Conservation (phyloP, 2,888 invertebrate genomes). For the Noctua pronuba region DNA sequence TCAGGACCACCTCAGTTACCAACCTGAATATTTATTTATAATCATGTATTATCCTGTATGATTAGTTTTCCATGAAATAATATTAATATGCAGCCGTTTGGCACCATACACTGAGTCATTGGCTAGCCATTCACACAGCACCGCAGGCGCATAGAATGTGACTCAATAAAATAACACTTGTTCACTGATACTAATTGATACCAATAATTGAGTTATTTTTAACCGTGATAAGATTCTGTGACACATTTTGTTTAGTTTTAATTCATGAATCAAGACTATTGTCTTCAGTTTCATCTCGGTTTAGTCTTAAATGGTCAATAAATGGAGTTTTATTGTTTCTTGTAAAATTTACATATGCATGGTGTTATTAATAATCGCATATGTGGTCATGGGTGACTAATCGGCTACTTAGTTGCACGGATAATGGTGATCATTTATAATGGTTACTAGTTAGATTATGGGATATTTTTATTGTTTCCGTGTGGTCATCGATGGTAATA, state of each 20-base stretch:
- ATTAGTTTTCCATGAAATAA: conserved; percentile 73
- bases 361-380: conserved; percentile 27
- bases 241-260: conserved; percentile 47
- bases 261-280: conserved; percentile 37
- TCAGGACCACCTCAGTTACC: conserved; percentile 14
- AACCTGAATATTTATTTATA: conserved; percentile 32
- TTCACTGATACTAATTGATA: conserved; percentile 64
- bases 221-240: conserved; percentile 63
- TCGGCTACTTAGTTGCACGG: conserved; percentile 31
- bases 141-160: conserved; percentile 49
- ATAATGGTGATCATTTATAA: conserved; percentile 21
- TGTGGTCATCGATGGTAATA: conserved; percentile 27
- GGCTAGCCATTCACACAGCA: conserved; percentile 54
- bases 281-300: neutral
- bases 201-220: conserved; percentile 64
- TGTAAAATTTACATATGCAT: conserved; percentile 25
- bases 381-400: conserved; percentile 48
- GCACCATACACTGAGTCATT: conserved; percentile 69
- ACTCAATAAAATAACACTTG: conserved; percentile 62
- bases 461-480: conserved; percentile 36
- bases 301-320: conserved; percentile 21
- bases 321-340: conserved; percentile 41
- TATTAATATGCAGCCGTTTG: conserved; percentile 62
- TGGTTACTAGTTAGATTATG: neutral
- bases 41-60: conserved; percentile 61